These are phyloP conservation scores for Tenualosa thibaudeaui DNA, from an alignment of 2,797 vertebrate genomes.

Conservation along the genomic window DNA sequence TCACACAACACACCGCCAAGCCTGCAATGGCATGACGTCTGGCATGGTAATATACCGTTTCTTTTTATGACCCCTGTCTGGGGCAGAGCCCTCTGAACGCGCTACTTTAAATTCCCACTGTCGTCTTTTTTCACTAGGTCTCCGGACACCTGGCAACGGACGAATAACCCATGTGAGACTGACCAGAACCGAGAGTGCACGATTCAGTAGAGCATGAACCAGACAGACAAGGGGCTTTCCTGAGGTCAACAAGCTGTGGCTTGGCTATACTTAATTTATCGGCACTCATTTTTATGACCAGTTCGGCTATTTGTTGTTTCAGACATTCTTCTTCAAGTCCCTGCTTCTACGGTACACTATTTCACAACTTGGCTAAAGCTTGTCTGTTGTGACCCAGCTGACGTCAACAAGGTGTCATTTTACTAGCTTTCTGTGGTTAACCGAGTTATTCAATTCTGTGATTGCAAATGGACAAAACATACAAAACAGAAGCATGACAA, in stretches of 20 bases:
- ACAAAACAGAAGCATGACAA: conserved; percentile 18
- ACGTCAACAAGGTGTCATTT: not conserved
- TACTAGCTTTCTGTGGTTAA: not conserved
- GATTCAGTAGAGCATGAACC: conserved; percentile 6
- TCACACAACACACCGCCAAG: not conserved
- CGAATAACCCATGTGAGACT: not conserved
- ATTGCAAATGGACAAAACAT: not conserved
- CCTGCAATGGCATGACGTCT: conserved; percentile 17
- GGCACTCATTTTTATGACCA: not conserved
- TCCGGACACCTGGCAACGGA: conserved; percentile 2
- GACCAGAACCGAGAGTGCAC: not conserved
- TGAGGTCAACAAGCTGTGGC: conserved; percentile 3
- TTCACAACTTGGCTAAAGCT: not conserved
- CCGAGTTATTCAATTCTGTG: not conserved
- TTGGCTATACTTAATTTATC: not conserved
- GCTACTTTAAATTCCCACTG: not conserved
- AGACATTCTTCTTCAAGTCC: not conserved
- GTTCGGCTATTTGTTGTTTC: conserved; percentile 5
- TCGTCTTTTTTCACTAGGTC: not conserved
- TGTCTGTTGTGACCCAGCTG: not conserved
- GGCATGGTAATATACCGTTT: not conserved
- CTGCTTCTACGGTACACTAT: not conserved
- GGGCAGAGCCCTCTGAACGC: not conserved
- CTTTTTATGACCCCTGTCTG: not conserved
- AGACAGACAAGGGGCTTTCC: not conserved